phyloP scores from a whole-genome alignment of 1,140 invertebrate genomes.

The Zaprionus tsacasi region DNA sequence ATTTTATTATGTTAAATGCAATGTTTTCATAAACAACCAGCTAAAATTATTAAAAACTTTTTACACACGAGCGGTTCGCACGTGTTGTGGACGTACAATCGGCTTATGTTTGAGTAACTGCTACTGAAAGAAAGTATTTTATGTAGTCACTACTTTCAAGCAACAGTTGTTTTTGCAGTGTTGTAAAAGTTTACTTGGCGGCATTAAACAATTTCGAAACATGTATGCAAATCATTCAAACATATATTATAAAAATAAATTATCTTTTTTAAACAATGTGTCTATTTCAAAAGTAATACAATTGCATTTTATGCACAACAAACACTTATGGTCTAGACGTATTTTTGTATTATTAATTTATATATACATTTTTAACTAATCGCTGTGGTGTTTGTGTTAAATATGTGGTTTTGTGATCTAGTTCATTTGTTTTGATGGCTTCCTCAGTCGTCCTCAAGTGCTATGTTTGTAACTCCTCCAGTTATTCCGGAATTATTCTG shows the following conservation, averaged over 20 bases:
- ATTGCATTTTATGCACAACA: neutral
- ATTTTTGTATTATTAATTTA: slow-evolving; percentile 7
- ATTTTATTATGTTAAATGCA: slow-evolving; percentile 41
- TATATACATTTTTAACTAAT: neutral
- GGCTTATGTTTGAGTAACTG: neutral
- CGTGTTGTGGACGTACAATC: slow-evolving; percentile 46
- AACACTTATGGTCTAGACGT: slow-evolving; percentile 15
- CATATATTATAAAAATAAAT: slow-evolving; percentile 12
- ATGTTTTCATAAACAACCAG: slow-evolving; percentile 17
- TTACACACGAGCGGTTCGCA: slow-evolving; percentile 44
- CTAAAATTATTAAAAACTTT: slow-evolving; percentile 17
- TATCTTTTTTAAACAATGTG: neutral
- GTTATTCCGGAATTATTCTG: slow-evolving; percentile 29
- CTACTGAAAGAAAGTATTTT: slow-evolving; percentile 32
- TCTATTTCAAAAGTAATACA: slow-evolving; percentile 13
- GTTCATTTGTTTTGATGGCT: neutral
- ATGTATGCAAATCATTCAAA: neutral
- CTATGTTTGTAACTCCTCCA: slow-evolving; percentile 52
- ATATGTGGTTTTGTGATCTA: neutral
- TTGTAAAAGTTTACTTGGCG: slow-evolving; percentile 24
- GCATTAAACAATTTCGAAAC: neutral
- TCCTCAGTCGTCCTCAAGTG: slow-evolving; percentile 55
- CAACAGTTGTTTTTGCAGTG: slow-evolving; percentile 16
- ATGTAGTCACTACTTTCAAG: slow-evolving; percentile 5
- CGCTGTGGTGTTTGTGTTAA: neutral